A percentile compares a stretch with the other conserved stretches of the same genome.
phyloP scores from a whole-genome alignment of 2,888 invertebrate genomes.

The Napeogenes inachia region DNA sequence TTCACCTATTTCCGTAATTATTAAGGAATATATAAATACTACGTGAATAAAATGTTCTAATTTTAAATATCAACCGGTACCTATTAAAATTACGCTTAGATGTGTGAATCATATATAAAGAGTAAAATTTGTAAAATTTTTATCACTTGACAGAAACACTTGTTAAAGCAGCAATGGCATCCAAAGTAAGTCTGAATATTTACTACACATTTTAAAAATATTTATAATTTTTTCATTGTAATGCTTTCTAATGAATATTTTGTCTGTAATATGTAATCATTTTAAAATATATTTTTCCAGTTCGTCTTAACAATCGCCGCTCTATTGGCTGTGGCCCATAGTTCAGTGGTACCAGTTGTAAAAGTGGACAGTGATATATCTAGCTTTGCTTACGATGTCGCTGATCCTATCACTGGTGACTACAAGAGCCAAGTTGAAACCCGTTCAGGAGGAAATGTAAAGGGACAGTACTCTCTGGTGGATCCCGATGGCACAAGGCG shows the following conservation, averaged over 20 bases:
- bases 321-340: constrained; percentile 52
- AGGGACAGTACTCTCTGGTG: constrained; percentile 57
- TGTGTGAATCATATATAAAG: constrained; percentile 56
- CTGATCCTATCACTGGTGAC: constrained; percentile 62
- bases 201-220: too few relatives aligned
- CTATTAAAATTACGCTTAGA: constrained; percentile 21
- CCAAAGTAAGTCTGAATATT: constrained; percentile 50
- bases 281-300: constrained; percentile 38
- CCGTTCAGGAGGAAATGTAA: constrained; percentile 54
- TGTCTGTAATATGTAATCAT: background rate
- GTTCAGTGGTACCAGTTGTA: constrained; percentile 66
- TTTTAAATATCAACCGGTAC: constrained; percentile 56
- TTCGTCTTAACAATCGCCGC: constrained; percentile 61
- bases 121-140: constrained; percentile 41
- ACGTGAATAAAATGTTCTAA: constrained; percentile 25
- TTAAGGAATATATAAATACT: constrained; percentile 25
- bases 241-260: too few relatives aligned
- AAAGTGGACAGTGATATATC: constrained; percentile 56
- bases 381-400: constrained; percentile 58
- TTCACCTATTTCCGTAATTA: constrained; percentile 44
- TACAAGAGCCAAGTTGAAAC: constrained; percentile 57
- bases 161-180: constrained; percentile 59
- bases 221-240: too few relatives aligned
- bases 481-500: constrained; percentile 62
- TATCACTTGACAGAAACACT: constrained; percentile 57